Conservation (phyloP, 2,888 invertebrate genomes). For the Melinaea menophilus region DNA sequence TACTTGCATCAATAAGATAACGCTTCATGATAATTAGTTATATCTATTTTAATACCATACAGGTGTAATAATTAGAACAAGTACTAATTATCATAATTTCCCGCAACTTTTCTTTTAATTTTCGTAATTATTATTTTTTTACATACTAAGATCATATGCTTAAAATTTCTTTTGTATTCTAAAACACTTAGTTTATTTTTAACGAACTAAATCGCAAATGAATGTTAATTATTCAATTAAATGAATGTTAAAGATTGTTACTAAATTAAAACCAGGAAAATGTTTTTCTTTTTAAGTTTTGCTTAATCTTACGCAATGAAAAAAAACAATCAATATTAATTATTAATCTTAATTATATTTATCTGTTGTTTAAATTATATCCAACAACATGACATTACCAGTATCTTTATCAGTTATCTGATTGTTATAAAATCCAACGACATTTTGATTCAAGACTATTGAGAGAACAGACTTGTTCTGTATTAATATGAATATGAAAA, state of each 20-base stretch:
- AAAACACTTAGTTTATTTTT: too few relatives aligned
- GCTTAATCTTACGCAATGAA: too few relatives aligned
- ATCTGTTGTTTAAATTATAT: too few relatives aligned
- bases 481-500: constrained; percentile 22
- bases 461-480: not conserved
- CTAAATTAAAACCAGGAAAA: too few relatives aligned
- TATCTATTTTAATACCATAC: not conserved
- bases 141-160: not conserved
- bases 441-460: constrained; percentile 3
- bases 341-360: too few relatives aligned
- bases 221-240: too few relatives aligned
- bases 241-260: too few relatives aligned
- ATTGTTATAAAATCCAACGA: not conserved
- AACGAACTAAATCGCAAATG: too few relatives aligned
- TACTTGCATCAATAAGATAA: too few relatives aligned
- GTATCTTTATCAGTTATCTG: constrained; percentile 4
- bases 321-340: too few relatives aligned
- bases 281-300: too few relatives aligned
- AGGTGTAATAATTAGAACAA: not conserved
- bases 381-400: not conserved
- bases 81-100: not conserved
- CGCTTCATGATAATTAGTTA: not conserved
- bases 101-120: not conserved
- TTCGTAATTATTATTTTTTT: not conserved
- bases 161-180: not conserved